Conservation (phyloP, 2,888 invertebrate genomes). For the Netelia inedita region DNA sequence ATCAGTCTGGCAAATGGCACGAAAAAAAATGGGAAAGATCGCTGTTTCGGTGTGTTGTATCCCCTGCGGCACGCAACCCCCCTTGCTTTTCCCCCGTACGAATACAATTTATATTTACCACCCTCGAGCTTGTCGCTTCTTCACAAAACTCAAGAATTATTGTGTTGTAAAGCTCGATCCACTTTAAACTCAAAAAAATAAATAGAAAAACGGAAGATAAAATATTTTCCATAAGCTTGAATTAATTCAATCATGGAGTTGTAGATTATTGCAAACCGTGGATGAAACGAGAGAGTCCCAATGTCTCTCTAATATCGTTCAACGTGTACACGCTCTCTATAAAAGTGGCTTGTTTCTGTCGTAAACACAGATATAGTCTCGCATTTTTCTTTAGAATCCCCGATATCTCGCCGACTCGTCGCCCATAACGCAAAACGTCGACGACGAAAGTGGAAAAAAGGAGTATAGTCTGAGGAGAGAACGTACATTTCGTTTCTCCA, state of each 20-base stretch:
- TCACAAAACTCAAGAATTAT: constrained; percentile 33
- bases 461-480: constrained; percentile 1
- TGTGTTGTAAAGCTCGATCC: constrained; percentile 23
- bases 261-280: neutral
- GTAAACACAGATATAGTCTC: constrained; percentile 22
- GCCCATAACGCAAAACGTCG: constrained; percentile 29
- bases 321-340: no score
- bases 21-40: constrained; percentile 27
- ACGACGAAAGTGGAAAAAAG: constrained; percentile 35
- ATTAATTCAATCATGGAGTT: no score
- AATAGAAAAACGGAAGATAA: neutral
- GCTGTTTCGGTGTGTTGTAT: constrained; percentile 15
- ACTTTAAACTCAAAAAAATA: constrained; percentile 6
- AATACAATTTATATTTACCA: constrained; percentile 34
- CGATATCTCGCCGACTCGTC: constrained; percentile 54
- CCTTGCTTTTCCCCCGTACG: neutral
- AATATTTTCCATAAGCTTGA: neutral
- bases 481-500: constrained; percentile 56
- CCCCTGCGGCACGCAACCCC: neutral
- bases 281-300: constrained; percentile 1
- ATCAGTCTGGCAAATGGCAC: constrained; percentile 49
- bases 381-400: constrained; percentile 55
- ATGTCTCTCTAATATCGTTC: constrained; percentile 35
- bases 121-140: constrained; percentile 12
- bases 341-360: no score